Base-by-base conservation (phyloP, 1,140 invertebrate genomes). In the Pseudomyrmex cubaensis region DNA sequence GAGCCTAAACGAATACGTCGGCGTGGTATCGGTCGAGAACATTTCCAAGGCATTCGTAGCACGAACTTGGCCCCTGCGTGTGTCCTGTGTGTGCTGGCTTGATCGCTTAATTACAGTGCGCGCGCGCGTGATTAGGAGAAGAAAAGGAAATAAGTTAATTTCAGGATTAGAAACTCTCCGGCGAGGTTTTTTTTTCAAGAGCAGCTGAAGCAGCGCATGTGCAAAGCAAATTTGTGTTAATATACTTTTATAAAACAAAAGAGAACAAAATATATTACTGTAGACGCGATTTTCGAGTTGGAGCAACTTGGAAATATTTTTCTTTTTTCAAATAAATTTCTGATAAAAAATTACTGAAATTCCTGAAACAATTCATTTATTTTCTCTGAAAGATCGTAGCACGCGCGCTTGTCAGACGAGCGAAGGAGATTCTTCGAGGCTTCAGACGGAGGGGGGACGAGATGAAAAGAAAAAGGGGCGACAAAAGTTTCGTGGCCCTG, bases 401-500 rank as follows among this genome's bases (percentile, higher is more conserved):
- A 83, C 52, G 74, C 75, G 76, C 56, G 63, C 67, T 75, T 83
- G 83, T 85, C 69, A 84, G 84, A 63, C 70, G 52, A 17, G 15
- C 78, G 52, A 20, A 61, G 57, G 57, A 70, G 67, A 72, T 83
- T 82, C 56, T 67, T 57, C 17, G 52, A 59, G 82, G 13, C 73
- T 78, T 56, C 35, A 73, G 57, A 56, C 25, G 35, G 25, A 5
- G 35, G 35, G 20, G 67, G 74, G 46, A 56, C 62, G 25, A 76
- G 72, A 69, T 73, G 44, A 48, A 85, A 85, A 88, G 75, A 82
- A 87, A 22, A 75, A 75, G 85, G 50, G 50, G 44, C 63, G 80
- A 84, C 57, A 74, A 90, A 91, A 91, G 87, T 90, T 89, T 90
- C 59, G 80, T 85, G 72, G 80, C 76, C 82, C 64, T 54, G 78